Evolutionary conservation across 2,888 invertebrate species (phyloP), one percentile per base, ranked within the genome.

Genomic region (Deilephila elpenor): DNA sequence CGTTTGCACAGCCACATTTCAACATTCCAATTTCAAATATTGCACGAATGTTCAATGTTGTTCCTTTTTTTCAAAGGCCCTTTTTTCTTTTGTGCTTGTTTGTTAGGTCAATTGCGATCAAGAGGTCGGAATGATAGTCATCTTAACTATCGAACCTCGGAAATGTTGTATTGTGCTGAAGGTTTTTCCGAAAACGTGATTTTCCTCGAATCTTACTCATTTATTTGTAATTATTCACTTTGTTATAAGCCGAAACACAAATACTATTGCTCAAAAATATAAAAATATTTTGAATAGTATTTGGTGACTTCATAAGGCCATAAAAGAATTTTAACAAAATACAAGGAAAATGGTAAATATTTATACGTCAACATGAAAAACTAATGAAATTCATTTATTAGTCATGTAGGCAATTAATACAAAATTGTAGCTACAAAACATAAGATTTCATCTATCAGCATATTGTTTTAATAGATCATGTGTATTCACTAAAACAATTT

Each of bases 21-120:
- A 14, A 20, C 64, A 64, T 64, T 64, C 44, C 20, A 64, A 67
- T 67, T 67, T 20, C 1, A 44, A 62, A 62, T 44, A 14, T 67
- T 44, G 4, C 11, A 44, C 44, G 44, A 44, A 14, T 44, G 20
- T 67, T 11, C n/a, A 19, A 2, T 29, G 25, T 34, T 61, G n/a
- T n/a, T 64, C n/a, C 7, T 2, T 37, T 64, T 37, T 34, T n/a
- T 20, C 19, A n/a, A 37, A 37, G 3, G 11, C 0, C 1, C 32
- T 3, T 17, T 61, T 61, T 17, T 61, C 8, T 17, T 61, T 61
- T 29, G 60, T 29, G n/a, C n/a, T 56, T 56, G 56, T 14, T 61
- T 29, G 60, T 14, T 29, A 61, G 60, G 60, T 3, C 29, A 61
- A 4, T 17, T 32, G 25, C 5, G 25, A 61, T 29, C 29, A 5